Evolutionary conservation across 1,140 invertebrate genomes (phyloP), one percentile per base, ranked within the genome.

Genomic region (Anoplolepis gracilipes): DNA sequence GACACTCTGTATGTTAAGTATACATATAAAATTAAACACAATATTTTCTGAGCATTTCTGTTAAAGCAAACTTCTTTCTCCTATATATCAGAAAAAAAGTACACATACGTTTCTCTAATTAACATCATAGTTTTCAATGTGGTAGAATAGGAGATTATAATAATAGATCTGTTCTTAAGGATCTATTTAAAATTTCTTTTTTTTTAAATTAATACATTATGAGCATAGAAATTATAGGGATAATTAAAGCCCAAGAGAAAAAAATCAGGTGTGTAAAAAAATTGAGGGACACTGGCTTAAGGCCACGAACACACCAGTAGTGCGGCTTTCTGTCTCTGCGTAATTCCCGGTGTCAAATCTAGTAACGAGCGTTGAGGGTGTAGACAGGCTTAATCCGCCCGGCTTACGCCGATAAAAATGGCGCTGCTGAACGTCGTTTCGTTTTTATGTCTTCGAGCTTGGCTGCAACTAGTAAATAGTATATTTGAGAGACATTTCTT

Each of bases 281-380:
- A n/a, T 78, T 78, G 76, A 78, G 76, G 42, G 19, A 25, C 76
- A 67, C 76, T 78, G 76, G 39, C 28, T 78, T 78, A 67, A 78
- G 39, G 59, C 59, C n/a, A 78, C 61, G 39, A 67, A 65, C 76
- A 78, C 59, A 78, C 59, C n/a, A 78, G 13, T 36, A 30, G 61
- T 28, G 59, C 7, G 39, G 61, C 76, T 78, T 78, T 78, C 42
- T 19, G 76, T 78, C 76, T 53, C 61, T 67, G 61, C 22, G 76
- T 78, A 78, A 78, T 78, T 78, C 76, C 76, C 42, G n/a, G 76
- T 78, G 76, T 78, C 76, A 78, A 78, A 78, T 78, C 76, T 78
- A 78, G 61, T 78, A 78, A 78, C 76, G 39, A 78, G 76, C 61
- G 42, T 65, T 28, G 76, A 53, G 42, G 64, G 76, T 78, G 76